Percentiles rank a stretch among this genome's conserved stretches.
These are phyloP conservation scores for Drosophila sordidapex DNA, from an alignment of 2,888 invertebrate species.

Conservation along the genomic window DNA sequence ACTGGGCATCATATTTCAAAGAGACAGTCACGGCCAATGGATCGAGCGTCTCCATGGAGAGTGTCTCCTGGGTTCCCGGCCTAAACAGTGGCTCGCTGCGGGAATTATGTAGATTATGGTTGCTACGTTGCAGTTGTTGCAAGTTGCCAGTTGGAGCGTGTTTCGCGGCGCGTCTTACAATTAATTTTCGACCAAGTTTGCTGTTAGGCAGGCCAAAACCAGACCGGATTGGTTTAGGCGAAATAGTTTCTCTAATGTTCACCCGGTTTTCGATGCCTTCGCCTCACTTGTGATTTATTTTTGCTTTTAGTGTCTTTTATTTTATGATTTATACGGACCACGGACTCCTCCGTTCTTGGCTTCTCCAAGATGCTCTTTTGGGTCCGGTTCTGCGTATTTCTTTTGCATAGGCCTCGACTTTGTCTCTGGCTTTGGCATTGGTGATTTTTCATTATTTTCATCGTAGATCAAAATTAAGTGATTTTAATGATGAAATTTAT, in stretches of 20 bases:
- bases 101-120: constrained; percentile 58
- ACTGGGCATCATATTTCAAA: constrained; percentile 76
- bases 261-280: constrained; percentile 43
- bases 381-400: constrained; percentile 16
- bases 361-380: constrained; percentile 1
- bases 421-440: constrained; percentile 53
- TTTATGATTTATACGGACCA: constrained; percentile 72
- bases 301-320: constrained; percentile 77
- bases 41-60: constrained; percentile 6
- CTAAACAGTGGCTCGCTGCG: constrained; percentile 38
- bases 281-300: constrained; percentile 67
- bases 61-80: constrained; percentile 1
- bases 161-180: constrained; percentile 61
- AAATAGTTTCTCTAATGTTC: constrained; percentile 67
- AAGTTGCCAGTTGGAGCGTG: constrained; percentile 41
- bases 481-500: constrained; percentile 75
- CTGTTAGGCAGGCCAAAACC: constrained; percentile 19
- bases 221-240: constrained; percentile 38
- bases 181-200: constrained; percentile 61
- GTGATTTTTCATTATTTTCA: constrained; percentile 66
- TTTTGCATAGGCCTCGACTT: constrained; percentile 12
- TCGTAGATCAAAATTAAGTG: constrained; percentile 74
- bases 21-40: constrained; percentile 35
- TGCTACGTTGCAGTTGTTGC: constrained; percentile 20
- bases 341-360: constrained; percentile 18